Evolutionary conservation across 2,888 invertebrate species (phyloP).

Genomic region (Urechis unicinctus): DNA sequence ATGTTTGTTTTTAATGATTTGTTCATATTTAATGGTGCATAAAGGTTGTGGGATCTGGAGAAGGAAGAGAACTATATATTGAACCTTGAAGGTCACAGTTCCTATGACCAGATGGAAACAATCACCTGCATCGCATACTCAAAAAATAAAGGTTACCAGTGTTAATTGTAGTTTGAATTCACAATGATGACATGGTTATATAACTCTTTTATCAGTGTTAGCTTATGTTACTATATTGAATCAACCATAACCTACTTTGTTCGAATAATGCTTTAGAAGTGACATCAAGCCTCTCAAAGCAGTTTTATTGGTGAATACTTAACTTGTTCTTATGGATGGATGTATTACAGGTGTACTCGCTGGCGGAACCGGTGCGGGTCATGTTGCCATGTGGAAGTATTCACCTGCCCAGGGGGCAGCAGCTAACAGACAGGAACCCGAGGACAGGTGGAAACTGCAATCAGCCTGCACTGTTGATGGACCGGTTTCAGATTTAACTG

Average conservation of each 20-base stretch:
- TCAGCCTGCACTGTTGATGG: constrained; percentile 56
- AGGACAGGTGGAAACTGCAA: constrained; percentile 76
- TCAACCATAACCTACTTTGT: no score
- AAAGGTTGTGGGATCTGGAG: constrained; percentile 86
- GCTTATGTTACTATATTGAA: no score
- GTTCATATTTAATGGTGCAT: background rate
- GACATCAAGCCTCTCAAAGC: no score
- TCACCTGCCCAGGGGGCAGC: constrained; percentile 23
- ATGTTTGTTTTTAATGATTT: background rate
- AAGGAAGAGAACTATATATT: constrained; percentile 86
- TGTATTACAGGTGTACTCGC: constrained; percentile 65
- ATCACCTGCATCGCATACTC: constrained; percentile 51
- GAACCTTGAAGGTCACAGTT: constrained; percentile 54
- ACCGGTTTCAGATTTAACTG: constrained; percentile 25
- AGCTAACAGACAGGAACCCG: constrained; percentile 57
- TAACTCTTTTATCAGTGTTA: no score
- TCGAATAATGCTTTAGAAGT: no score
- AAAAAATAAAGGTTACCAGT: constrained; percentile 17
- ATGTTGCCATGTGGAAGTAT: constrained; percentile 76
- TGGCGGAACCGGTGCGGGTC: constrained; percentile 83
- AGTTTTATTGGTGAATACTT: background rate
- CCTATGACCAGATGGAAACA: constrained; percentile 49
- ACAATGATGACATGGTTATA: no score
- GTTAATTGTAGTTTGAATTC: no score
- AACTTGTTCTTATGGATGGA: background rate